phyloP scores from a whole-genome alignment of 2,113 vertebrate species.

The Oryctolagus cuniculus region DNA sequence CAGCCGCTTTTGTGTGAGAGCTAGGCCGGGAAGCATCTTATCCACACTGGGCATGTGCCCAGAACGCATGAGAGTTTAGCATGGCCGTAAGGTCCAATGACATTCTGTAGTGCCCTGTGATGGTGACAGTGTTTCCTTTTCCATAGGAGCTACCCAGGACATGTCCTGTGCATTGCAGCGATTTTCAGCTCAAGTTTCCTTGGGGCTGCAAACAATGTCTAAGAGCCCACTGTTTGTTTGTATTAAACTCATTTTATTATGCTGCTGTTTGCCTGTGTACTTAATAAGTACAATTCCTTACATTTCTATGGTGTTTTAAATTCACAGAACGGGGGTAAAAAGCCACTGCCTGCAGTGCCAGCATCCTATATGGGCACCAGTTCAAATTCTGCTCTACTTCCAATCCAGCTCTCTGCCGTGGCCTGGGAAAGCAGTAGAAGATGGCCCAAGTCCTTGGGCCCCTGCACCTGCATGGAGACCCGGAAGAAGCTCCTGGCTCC shows the following conservation, averaged over 20 bases:
- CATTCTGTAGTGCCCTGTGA: background rate
- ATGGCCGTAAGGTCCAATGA: background rate
- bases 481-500: too few species aligned
- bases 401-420: too few species aligned
- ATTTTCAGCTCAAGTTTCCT: background rate
- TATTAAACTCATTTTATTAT: background rate
- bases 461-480: too few species aligned
- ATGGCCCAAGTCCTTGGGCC: too few species aligned
- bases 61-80: background rate
- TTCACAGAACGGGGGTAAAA: background rate
- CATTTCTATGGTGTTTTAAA: background rate
- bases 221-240: background rate
- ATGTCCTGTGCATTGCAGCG: background rate
- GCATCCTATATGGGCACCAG: too few species aligned
- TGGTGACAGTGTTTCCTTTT: background rate
- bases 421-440: too few species aligned
- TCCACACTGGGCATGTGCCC: background rate
- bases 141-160: background rate
- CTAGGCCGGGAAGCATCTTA: background rate
- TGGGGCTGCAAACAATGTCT: background rate
- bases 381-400: too few species aligned
- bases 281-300: background rate
- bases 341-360: too few species aligned
- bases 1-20: background rate
- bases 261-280: background rate